Evolutionary conservation across 1,140 invertebrate species (phyloP).

Genomic region (Gonatopus flavifemur): DNA sequence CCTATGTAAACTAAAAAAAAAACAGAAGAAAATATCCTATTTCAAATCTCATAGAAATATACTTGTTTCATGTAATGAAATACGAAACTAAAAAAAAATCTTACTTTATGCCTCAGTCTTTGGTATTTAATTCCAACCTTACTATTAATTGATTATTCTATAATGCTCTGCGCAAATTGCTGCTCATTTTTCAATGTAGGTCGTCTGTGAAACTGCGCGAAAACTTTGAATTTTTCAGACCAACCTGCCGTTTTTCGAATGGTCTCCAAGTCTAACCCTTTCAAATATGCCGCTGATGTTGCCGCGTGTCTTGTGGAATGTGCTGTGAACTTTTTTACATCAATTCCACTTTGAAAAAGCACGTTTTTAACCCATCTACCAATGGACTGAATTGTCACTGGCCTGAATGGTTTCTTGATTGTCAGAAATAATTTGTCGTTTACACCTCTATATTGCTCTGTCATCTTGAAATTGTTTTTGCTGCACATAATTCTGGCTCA

Average conservation of each 20-base stretch:
- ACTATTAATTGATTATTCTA: too few relatives aligned
- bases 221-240: background rate
- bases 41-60: too few relatives aligned
- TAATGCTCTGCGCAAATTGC: too few relatives aligned
- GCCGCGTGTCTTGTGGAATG: slow-evolving; percentile 11
- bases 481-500: slow-evolving; percentile 2
- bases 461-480: background rate
- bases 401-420: background rate
- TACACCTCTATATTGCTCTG: background rate
- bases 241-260: slow-evolving; percentile 10
- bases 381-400: background rate
- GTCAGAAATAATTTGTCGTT: background rate
- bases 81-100: too few relatives aligned
- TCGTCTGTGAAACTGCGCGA: slow-evolving; percentile 6
- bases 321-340: slow-evolving; percentile 1
- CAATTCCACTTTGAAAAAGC: background rate
- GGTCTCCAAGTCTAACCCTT: slow-evolving; percentile 1
- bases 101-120: too few relatives aligned
- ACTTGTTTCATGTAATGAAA: too few relatives aligned
- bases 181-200: background rate
- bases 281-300: background rate
- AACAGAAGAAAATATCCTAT: too few relatives aligned
- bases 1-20: too few relatives aligned
- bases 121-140: too few relatives aligned
- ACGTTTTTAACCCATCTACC: slow-evolving; percentile 8